Evolutionary conservation across 2,888 invertebrate species (phyloP), one percentile per base, ranked within the genome.

Genomic region (Tanypteryx hageni): DNA sequence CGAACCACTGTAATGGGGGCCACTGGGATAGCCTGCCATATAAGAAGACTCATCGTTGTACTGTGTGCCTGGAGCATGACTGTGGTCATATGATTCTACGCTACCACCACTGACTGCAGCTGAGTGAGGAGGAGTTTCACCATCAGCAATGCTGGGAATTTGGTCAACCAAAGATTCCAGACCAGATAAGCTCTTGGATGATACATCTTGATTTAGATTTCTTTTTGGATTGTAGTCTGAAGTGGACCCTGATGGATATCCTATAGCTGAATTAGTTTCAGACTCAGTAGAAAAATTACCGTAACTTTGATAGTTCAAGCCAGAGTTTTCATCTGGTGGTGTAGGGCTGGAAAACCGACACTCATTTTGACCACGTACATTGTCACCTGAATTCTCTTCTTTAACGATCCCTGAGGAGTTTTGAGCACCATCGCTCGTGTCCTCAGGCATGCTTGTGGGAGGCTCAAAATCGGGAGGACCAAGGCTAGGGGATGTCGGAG

Each of bases 81-180:
- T 89, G 92, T 92, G 92, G 92, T 94, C 94, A 92, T 93, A 93
- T 59, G 94, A 93, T 92, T 94, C 94, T 0, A 94, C 94, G 11
- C 93, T 93, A 44, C 93, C 93, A 27, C 93, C 93, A 61, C 94
- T 64, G n/a, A 83, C 92, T n/a, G 92, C 92, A 92, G 92, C 92
- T 18, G 76, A 61, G 92, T 93, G 94, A 4, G 94, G 93, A 61
- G 93, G 94, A 56, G 93, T 93, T 11, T 96, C 97, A 10, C 97
- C 97, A 94, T 98, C 98, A 92, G 97, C 97, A 95, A 98, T 97
- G 94, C 98, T 97, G 92, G 98, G 98, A 95, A 98, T 98, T 96
- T 98, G 98, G 95, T 98, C 98, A 93, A 98, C 98, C 89, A 98
- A 96, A 82, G 98, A 98, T 95, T 98, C 98, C 86, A 98, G 96